Base-by-base conservation (phyloP, 2,797 vertebrate species). In the Pseudochaenichthys georgianus region DNA sequence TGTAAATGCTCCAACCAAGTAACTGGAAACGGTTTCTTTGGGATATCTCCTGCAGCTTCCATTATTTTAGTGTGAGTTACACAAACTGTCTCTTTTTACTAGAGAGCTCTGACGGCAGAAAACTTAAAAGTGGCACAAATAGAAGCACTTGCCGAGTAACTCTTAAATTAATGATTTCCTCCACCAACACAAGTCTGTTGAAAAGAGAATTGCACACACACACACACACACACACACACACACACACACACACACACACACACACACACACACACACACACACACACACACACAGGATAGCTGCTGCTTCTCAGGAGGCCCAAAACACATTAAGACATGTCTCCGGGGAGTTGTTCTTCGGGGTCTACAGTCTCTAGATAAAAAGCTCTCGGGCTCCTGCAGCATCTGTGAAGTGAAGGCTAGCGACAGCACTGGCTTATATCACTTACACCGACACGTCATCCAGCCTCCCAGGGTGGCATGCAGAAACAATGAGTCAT, bases 81-180 rank as follows among this genome's bases (percentile, higher is more conserved):
- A 73, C 38, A 50, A 55, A 54, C 46, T 34, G 43, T 45, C 15
- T 64, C 28, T 28, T 78, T 70, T 73, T 71, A 68, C 77, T 47
- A 68, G 50, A 59, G 65, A 80, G 57, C 64, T 43, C 31, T 19
- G 50, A 70, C 17, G 19, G 38, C 64, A 57, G 50, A 41, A 41
- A 84, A 70, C 57, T 73, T 77, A 79, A 85, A 88, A 84, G 73
- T 70, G 77, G 61, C 88, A 85, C 78, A 89, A 88, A 87, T 82
- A 75, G 74, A 85, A 87, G 73, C 82, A 64, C 81, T 86, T 81
- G 41, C 42, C 82, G 64, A 59, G 65, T 51, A 17, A 23, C 41
- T 80, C 23, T 73, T 92, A 66, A 91, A 93, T 92, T 83, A 90
- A 84, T 88, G 34, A 92, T 90, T 61, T 50, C 73, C 57, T 70